Conservation (phyloP, 2,888 invertebrate species). For the Hirtodrosophila duncani region DNA sequence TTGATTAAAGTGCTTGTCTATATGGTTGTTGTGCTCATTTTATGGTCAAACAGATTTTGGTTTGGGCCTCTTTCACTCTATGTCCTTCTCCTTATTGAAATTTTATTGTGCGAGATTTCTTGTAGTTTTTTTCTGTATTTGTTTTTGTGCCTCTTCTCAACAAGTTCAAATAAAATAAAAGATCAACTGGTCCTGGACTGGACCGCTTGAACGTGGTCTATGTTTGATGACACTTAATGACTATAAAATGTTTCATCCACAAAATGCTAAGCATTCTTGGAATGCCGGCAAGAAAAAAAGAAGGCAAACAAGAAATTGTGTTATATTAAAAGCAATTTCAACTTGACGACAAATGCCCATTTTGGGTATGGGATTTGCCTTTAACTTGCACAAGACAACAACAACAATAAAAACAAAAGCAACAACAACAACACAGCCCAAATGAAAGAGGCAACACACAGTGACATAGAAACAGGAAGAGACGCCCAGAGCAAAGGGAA, state of each 20-base stretch:
- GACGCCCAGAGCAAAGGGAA: conserved; percentile 6
- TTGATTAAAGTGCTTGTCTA: conserved; percentile 59
- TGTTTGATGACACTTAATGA: conserved; percentile 53
- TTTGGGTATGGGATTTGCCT: conserved; percentile 8
- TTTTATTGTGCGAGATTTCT: conserved; percentile 38
- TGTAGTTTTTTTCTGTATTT: conserved; percentile 7
- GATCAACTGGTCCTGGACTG: neutral
- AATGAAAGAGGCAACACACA: neutral
- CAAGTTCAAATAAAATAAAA: conserved; percentile 23
- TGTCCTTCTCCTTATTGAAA: conserved; percentile 59
- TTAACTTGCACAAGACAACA: too few species aligned
- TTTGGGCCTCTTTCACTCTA: conserved; percentile 18
- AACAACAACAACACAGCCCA: too few species aligned
- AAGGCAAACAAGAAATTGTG: conserved; percentile 59
- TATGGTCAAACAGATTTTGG: conserved; percentile 46
- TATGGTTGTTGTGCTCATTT: conserved; percentile 41
- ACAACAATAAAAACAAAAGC: neutral
- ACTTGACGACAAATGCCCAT: conserved; percentile 59
- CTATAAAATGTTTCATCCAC: conserved; percentile 49
- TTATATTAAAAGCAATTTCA: conserved; percentile 66
- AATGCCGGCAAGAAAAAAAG: conserved; percentile 42
- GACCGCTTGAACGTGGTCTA: conserved; percentile 13
- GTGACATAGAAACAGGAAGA: neutral
- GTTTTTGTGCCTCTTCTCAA: conserved; percentile 27
- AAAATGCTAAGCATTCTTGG: conserved; percentile 34